Percentiles rank a stretch among this genome's conserved stretches.
Conservation (phyloP, 1,140 invertebrate genomes). For the Trachymyrmex septentrionalis region DNA sequence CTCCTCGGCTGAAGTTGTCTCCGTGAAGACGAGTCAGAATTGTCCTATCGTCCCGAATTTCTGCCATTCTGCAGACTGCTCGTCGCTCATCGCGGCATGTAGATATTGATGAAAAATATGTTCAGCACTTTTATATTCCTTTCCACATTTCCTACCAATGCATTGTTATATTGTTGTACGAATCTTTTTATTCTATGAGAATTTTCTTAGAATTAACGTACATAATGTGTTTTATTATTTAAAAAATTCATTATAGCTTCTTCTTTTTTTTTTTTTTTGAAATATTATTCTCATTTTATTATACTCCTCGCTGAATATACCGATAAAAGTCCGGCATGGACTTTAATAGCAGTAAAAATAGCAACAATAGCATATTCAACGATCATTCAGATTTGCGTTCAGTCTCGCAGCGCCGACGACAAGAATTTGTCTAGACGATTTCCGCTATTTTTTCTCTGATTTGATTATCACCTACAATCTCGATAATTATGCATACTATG, state of each 20-base stretch:
- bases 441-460: slow-evolving; percentile 79
- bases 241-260: background rate
- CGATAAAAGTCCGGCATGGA: slow-evolving; percentile 32
- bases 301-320: slow-evolving; percentile 26
- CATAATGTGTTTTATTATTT: background rate
- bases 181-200: background rate
- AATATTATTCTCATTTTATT: background rate
- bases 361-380: slow-evolving; percentile 73
- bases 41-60: slow-evolving; percentile 65
- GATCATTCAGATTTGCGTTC: slow-evolving; percentile 77
- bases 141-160: slow-evolving; percentile 9
- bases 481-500: slow-evolving; percentile 78
- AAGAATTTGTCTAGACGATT: slow-evolving; percentile 78
- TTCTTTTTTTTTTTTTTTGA: background rate
- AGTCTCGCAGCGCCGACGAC: slow-evolving; percentile 76
- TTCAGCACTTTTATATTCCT: background rate
- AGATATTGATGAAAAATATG: slow-evolving; percentile 48
- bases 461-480: slow-evolving; percentile 79
- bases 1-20: slow-evolving; percentile 71
- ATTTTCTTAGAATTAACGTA: background rate
- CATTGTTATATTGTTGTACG: slow-evolving; percentile 1
- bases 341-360: slow-evolving; percentile 77
- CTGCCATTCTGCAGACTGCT: slow-evolving; percentile 46
- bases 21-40: slow-evolving; percentile 68
- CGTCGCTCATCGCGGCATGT: slow-evolving; percentile 16